These are phyloP conservation scores for Hyles euphorbiae DNA, from an alignment of 1,140 invertebrate species.

Conservation along the genomic window DNA sequence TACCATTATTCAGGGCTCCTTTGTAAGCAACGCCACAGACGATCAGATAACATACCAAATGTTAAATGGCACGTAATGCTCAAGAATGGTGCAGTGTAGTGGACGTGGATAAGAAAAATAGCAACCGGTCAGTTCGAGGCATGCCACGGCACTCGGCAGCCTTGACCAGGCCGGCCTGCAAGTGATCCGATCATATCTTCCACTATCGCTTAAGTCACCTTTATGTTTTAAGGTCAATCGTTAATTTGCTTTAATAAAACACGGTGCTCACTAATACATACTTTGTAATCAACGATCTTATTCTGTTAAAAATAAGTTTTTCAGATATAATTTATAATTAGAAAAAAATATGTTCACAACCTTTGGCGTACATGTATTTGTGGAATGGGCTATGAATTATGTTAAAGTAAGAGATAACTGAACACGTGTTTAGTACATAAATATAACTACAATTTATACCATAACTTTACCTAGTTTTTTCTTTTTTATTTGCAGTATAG, in stretches of 20 bases:
- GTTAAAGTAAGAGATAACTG: no score
- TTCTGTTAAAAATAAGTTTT: no score
- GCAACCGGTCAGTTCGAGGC: slow-evolving; percentile 15
- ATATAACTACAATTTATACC: no score
- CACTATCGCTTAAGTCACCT: slow-evolving; percentile 5
- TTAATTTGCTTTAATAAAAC: neutral
- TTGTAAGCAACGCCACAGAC: slow-evolving; percentile 50
- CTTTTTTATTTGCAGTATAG: no score
- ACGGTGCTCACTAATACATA: no score
- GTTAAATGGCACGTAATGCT: slow-evolving; percentile 63
- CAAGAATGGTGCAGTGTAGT: slow-evolving; percentile 41
- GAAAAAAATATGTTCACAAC: no score
- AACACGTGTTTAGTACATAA: no score
- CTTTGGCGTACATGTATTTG: no score
- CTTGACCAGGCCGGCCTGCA: slow-evolving; percentile 45
- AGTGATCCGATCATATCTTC: slow-evolving; percentile 46
- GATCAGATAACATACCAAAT: slow-evolving; percentile 61
- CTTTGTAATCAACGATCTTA: no score
- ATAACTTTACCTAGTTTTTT: no score
- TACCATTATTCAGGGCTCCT: slow-evolving; percentile 45
- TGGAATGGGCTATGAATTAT: no score
- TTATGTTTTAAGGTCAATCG: slow-evolving; percentile 4
- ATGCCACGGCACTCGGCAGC: slow-evolving; percentile 29
- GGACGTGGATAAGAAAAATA: slow-evolving; percentile 39
- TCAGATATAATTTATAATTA: no score